Evolutionary conservation across 2,113 vertebrate species (phyloP).

Genomic region (Triplophysa dalaica): DNA sequence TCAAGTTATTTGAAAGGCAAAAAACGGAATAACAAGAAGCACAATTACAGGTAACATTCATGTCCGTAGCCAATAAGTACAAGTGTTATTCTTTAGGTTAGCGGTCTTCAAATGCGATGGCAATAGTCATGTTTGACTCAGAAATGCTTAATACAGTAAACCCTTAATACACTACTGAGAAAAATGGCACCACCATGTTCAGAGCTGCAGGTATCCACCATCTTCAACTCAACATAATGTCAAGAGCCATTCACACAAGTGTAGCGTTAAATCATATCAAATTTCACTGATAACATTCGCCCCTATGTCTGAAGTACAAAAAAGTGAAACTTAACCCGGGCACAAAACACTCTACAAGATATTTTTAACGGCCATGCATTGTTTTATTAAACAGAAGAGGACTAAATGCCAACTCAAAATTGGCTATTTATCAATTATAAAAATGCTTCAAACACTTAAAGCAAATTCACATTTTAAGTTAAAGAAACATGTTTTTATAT

Average conservation of each 20-base stretch:
- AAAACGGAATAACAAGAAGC: too few species aligned
- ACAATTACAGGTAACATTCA: too few species aligned
- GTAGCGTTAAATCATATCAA: not conserved
- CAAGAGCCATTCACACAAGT: not conserved
- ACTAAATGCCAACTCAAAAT: too few species aligned
- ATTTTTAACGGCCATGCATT: not conserved
- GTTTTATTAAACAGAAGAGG: too few species aligned
- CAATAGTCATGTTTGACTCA: not conserved
- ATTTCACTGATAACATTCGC: not conserved
- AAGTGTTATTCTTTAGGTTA: too few species aligned
- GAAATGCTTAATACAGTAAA: not conserved
- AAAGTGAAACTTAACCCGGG: not conserved
- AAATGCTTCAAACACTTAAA: too few species aligned
- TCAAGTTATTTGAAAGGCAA: too few species aligned
- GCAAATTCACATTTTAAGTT: too few species aligned
- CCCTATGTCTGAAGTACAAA: not conserved
- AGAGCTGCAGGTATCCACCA: too few species aligned
- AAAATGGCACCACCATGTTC: not conserved
- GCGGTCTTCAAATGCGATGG: not conserved
- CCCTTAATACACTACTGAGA: not conserved
- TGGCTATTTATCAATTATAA: too few species aligned
- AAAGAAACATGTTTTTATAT: too few species aligned
- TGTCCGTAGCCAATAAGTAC: too few species aligned
- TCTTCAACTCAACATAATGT: not conserved
- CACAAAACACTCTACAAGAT: not conserved